Conservation (phyloP, 1,140 invertebrate species). For the Formica selysi region DNA sequence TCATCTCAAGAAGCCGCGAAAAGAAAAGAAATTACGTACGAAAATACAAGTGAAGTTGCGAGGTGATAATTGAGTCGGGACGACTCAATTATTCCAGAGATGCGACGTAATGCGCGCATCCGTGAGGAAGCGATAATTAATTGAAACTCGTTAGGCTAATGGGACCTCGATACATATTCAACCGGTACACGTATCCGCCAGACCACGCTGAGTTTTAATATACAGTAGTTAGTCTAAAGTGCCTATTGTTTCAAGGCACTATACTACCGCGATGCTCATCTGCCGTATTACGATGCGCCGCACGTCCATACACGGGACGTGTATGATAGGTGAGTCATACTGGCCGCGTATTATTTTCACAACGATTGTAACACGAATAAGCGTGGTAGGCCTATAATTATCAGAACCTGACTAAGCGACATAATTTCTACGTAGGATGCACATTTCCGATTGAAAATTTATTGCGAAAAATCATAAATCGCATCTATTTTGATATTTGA, state of each 20-base stretch:
- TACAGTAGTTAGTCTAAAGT: conserved; percentile 71
- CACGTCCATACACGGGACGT: conserved; percentile 68
- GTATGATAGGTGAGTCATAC: conserved; percentile 72
- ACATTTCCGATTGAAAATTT: background rate
- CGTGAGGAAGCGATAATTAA: conserved; percentile 38
- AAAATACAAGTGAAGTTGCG: background rate
- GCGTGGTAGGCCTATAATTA: conserved; percentile 33
- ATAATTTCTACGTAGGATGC: conserved; percentile 13
- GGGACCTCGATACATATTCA: conserved; percentile 59
- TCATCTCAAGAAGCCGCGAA: background rate
- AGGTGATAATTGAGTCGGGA: conserved; percentile 16
- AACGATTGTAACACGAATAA: conserved; percentile 59
- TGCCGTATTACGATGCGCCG: conserved; percentile 66
- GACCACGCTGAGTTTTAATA: conserved; percentile 66
- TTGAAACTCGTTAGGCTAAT: conserved; percentile 57
- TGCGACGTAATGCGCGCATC: background rate
- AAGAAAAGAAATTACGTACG: background rate
- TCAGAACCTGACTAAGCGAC: conserved; percentile 49
- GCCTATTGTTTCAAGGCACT: conserved; percentile 73
- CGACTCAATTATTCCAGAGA: conserved; percentile 24
- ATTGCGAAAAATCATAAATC: background rate
- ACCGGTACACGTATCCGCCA: conserved; percentile 31
- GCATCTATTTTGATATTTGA: background rate
- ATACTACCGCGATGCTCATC: conserved; percentile 63
- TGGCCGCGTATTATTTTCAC: conserved; percentile 60